A percentile compares a stretch with the other conserved stretches of the same genome.
Conservation (phyloP, 2,797 vertebrate genomes). For the Scleropages formosus region DNA sequence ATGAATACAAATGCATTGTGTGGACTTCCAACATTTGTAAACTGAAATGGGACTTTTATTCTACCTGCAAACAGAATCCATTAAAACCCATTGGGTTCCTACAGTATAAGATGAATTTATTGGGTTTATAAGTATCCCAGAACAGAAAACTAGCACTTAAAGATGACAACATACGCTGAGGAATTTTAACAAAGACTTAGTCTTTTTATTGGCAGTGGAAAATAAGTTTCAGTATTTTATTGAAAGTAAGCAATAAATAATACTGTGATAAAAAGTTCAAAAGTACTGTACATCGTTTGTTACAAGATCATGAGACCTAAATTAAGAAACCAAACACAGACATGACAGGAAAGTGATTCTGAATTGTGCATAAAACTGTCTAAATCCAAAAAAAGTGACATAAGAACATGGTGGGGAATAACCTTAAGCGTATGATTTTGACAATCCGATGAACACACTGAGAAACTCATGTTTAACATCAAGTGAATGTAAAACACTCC, state of each 20-base stretch:
- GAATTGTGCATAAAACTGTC: constrained; percentile 72
- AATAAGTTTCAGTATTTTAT: constrained; percentile 96
- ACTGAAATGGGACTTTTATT: too few species aligned
- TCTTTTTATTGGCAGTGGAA: constrained; percentile 83
- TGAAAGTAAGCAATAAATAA: constrained; percentile 99
- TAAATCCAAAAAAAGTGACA: constrained; percentile 57
- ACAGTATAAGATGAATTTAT: too few species aligned
- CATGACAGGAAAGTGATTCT: constrained; percentile 74
- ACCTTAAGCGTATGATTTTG: constrained; percentile 48
- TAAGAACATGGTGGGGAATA: constrained; percentile 41
- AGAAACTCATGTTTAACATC: constrained; percentile 55
- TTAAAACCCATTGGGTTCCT: too few species aligned
- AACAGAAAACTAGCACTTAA: not conserved
- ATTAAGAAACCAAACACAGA: constrained; percentile 70
- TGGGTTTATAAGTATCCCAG: too few species aligned
- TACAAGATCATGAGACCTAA: constrained; percentile 76
- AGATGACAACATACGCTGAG: not conserved
- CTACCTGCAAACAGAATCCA: too few species aligned
- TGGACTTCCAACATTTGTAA: too few species aligned
- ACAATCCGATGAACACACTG: constrained; percentile 26
- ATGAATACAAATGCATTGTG: too few species aligned
- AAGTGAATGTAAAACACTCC: constrained; percentile 54
- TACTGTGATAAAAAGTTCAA: constrained; percentile 99
- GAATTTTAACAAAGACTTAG: constrained; percentile 44
- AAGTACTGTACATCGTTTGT: constrained; percentile 96